Evolutionary conservation across 2,113 vertebrate species (phyloP).

Genomic region (Pungitius pungitius): DNA sequence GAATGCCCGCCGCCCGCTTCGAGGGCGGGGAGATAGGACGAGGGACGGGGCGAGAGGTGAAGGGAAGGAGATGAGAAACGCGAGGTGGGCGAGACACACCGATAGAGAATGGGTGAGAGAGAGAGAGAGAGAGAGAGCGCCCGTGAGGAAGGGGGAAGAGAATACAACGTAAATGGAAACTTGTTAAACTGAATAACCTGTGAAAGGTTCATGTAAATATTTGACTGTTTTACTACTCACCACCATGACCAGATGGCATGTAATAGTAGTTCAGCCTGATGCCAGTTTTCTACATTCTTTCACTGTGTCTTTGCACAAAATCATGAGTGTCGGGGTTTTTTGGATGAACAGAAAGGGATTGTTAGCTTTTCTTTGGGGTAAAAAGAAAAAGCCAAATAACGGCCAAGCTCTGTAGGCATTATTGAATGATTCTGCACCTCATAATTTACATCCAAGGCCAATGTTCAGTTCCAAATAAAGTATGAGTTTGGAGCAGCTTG

Average conservation of each 20-base stretch:
- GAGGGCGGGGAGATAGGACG: slow-evolving; percentile 35
- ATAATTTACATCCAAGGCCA: not conserved
- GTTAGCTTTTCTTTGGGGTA: not conserved
- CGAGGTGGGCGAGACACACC: slow-evolving; percentile 22
- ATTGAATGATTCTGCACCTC: slow-evolving; percentile 3
- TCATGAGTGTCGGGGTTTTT: not conserved
- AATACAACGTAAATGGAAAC: slow-evolving; percentile 26
- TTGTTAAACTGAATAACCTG: slow-evolving; percentile 39
- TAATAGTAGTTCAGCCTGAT: slow-evolving; percentile 2
- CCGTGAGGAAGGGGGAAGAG: not conserved
- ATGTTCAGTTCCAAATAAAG: not conserved
- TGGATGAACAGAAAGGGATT: not conserved
- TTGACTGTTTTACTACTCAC: slow-evolving; percentile 16
- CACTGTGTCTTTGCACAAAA: not conserved
- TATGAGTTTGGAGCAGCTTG: not conserved
- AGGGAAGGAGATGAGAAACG: slow-evolving; percentile 31
- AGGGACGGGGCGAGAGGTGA: slow-evolving; percentile 16
- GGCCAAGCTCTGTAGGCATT: not conserved
- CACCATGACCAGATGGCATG: slow-evolving; percentile 6
- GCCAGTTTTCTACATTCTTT: not conserved
- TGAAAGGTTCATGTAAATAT: slow-evolving; percentile 19
- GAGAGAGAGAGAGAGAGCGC: slow-evolving; percentile 9
- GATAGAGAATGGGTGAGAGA: slow-evolving; percentile 21
- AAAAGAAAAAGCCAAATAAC: not conserved
- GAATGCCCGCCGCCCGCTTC: slow-evolving; percentile 57